These are phyloP conservation scores for Lamprotornis superbus DNA, from an alignment of 2,113 vertebrate species.

Conservation along the genomic window DNA sequence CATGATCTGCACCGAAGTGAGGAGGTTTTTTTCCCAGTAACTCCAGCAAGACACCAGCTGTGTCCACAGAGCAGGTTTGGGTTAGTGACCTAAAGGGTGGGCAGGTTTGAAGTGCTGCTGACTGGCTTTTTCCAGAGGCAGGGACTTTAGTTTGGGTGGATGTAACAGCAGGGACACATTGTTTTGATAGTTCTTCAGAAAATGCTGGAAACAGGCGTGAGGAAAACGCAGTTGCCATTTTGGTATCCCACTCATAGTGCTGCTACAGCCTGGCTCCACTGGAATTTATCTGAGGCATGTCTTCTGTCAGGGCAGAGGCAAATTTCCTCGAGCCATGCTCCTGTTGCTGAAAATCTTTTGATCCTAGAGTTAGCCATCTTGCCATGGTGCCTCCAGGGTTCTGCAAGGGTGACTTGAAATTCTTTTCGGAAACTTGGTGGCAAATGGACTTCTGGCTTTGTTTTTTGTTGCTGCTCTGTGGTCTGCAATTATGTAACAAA, in stretches of 20 bases:
- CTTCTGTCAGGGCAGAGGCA: neutral
- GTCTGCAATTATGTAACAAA: neutral
- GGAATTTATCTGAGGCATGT: neutral
- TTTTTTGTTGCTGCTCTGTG: neutral
- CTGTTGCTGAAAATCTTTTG: neutral
- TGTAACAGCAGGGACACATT: neutral
- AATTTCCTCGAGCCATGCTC: neutral
- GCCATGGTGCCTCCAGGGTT: rapidly evolving
- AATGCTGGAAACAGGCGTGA: neutral
- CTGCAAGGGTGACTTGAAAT: neutral
- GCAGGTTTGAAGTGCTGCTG: neutral
- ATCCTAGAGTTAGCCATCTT: neutral
- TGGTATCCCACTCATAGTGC: neutral
- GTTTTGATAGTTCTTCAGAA: neutral
- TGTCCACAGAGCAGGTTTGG: neutral
- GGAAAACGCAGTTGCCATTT: neutral
- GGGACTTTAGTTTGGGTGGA: neutral
- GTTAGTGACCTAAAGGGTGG: neutral
- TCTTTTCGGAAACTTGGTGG: neutral
- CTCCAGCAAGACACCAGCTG: neutral
- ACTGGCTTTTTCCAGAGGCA: neutral
- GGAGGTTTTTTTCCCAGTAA: neutral
- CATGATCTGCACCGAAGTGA: rapidly evolving
- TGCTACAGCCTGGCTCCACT: neutral
- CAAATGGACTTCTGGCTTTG: neutral